Base-by-base conservation (phyloP, 2,797 vertebrate genomes). In the Galagoides demidoff region DNA sequence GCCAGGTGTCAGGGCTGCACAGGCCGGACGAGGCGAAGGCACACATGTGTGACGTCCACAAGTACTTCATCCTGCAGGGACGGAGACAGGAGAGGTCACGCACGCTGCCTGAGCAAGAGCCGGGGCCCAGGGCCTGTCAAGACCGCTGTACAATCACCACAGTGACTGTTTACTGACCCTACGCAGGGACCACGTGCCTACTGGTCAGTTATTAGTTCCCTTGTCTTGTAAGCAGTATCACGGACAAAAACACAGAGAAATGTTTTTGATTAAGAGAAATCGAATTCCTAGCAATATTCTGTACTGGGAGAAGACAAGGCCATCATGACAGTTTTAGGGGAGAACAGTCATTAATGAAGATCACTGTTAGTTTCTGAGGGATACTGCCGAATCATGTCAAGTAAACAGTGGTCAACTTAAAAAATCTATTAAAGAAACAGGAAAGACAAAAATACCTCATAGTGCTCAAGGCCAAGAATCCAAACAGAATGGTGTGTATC, bases 11-110 rank as follows among this genome's bases (percentile, higher is more conserved):
- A 0, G 97, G 95, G 73, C 99, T 99, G 96, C 99, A 99, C 59
- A 99, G 98, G n/a, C 99, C 99, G n/a, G 99, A 99, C n/a, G 99
- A 99, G 0, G 99, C 99, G 12, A 99, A 99, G 0, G 99, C 99
- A 94, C 99, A 99, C 99, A 99, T 99, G 94, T 99, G 99, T n/a
- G 99, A 99, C 0, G 99, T 99, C 99, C 99, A 99, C 23, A 99
- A 99, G 88, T 99, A 99, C 95, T 99, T 99, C 99, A 99, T 99
- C 96, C 99, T 99, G 98, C 3, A 98, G 97, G 11, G 64, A 97
- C 5, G 97, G 23, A 91, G 71, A 95, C 2, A 88, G 31, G 55
- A 52, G 49, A 52, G 49, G 14, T 52, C 49, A 52, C 14, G 49
- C 49, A 2, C 1, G 49, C 49, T 3, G 14, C 49, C 49, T 52